Evolutionary conservation across 1,140 invertebrate species (phyloP).

Genomic region (Mercenaria mercenaria): DNA sequence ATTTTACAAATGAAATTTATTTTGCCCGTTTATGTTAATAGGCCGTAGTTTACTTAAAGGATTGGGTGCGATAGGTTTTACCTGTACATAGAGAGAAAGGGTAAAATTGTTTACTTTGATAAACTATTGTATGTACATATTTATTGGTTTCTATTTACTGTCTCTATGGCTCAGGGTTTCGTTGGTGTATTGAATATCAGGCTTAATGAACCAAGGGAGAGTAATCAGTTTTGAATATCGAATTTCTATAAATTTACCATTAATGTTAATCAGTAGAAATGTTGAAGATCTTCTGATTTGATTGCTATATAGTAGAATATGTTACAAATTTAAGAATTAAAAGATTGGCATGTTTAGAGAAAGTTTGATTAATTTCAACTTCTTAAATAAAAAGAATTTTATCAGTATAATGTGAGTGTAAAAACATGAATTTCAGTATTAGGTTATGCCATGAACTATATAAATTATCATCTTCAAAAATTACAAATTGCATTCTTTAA

Average conservation of each 20-base stretch:
- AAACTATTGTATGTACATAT: slow-evolving; percentile 23
- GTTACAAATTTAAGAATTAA: no score
- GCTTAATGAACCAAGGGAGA: background rate
- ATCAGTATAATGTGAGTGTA: no score
- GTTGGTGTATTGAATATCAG: slow-evolving; percentile 4
- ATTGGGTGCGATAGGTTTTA: background rate
- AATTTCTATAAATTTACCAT: background rate
- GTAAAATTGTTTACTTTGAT: slow-evolving; percentile 44
- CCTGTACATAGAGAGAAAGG: background rate
- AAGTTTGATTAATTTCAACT: no score
- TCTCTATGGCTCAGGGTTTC: background rate
- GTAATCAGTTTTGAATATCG: background rate
- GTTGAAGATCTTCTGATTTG: no score
- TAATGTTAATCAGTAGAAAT: no score
- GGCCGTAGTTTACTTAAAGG: slow-evolving; percentile 1
- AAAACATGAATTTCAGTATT: no score
- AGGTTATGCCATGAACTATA: no score
- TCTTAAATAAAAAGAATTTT: no score
- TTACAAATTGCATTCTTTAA: no score
- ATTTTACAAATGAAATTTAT: background rate
- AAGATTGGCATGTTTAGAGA: no score
- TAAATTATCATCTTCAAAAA: no score
- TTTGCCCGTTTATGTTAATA: background rate
- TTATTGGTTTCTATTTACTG: slow-evolving; percentile 54
- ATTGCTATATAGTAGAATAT: no score